Base-by-base conservation (phyloP, 2,888 invertebrate genomes). In the Oegoconia quadripuncta region DNA sequence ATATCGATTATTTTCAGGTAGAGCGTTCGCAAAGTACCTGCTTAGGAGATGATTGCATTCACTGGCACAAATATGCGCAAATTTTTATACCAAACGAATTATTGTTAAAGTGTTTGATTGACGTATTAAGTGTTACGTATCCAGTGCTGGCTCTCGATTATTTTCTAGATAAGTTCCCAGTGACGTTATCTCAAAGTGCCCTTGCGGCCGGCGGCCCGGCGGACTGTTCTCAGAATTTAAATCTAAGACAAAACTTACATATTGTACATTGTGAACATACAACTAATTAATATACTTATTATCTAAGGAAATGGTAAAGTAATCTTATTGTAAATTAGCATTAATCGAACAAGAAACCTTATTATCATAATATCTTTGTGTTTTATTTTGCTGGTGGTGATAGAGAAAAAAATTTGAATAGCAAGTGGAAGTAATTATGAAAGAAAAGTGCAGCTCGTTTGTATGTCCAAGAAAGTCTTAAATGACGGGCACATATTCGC, bases 221-320 rank as follows among this genome's bases (percentile, higher is more conserved):
- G 81, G 78, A 82, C 81, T 81, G 76, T 74, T 68, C 59, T 74
- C 77, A 74, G 69, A 79, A 74, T 75, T 75, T 79, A 82, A 78
- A 58, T 70, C 57, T 79, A 82, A 78, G 75, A 70, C 57, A 70
- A 66, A 65, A 73, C 68, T 73, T 74, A 80, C 74, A 77, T 81
- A 83, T 75, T 87, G 87, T 86, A 87, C 83, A 87, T 87, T 86
- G 77, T 87, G 86, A 84, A 87, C 81, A 87, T 86, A 86, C 70
- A 81, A 73, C 56, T 79, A 78, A 83, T 76, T 83, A 74, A 75
- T 75, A 81, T 69, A 77, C 64, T 71, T 74, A 71, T 54, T 55
- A 50, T 17, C 46, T 79, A 79, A 82, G 77, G 57, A 66, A 65
- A 74, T 72, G 72, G 73, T 80, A 79, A 80, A 72, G 73, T 84